These are phyloP conservation scores for Tethya wilhelma DNA, from an alignment of 37 sponge, comb jelly and placozoan species.

Conservation along the genomic window DNA sequence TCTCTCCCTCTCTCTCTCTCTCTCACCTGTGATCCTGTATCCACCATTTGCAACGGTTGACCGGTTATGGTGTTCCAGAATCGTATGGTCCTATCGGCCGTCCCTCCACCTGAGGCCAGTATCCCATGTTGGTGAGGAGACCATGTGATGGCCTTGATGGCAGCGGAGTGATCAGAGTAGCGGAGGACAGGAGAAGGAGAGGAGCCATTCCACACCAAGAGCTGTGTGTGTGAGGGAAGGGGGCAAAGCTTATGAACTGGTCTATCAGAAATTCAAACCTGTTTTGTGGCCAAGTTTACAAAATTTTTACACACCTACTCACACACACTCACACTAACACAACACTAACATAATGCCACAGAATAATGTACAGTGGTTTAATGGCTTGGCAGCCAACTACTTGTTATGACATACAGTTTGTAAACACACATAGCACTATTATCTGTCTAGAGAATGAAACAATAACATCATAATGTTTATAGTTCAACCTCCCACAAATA, in stretches of 20 bases:
- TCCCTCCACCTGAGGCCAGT: conserved; percentile 97
- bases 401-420: too few relatives aligned
- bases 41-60: conserved; percentile 67
- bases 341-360: too few relatives aligned
- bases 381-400: too few relatives aligned
- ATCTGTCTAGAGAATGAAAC: not conserved
- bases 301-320: too few relatives aligned
- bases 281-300: too few relatives aligned
- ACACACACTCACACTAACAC: too few relatives aligned
- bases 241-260: not conserved
- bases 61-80: conserved; percentile 95
- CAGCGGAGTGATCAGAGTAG: conserved; percentile 89
- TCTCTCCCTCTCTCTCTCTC: not conserved
- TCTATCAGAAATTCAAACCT: not conserved
- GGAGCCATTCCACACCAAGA: conserved; percentile 70
- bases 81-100: conserved; percentile 87
- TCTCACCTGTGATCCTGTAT: conserved; percentile 92
- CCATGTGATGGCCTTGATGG: conserved; percentile 98
- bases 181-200: conserved; percentile 62
- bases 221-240: conserved; percentile 9
- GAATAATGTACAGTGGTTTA: too few relatives aligned
- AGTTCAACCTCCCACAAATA: conserved; percentile 5
- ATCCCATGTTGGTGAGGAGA: conserved; percentile 94
- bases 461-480: not conserved
- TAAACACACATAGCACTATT: too few relatives aligned